Evolutionary conservation across 2,888 invertebrate species (phyloP), one percentile per base, ranked within the genome.

Genomic region (Crioceris asparagi): DNA sequence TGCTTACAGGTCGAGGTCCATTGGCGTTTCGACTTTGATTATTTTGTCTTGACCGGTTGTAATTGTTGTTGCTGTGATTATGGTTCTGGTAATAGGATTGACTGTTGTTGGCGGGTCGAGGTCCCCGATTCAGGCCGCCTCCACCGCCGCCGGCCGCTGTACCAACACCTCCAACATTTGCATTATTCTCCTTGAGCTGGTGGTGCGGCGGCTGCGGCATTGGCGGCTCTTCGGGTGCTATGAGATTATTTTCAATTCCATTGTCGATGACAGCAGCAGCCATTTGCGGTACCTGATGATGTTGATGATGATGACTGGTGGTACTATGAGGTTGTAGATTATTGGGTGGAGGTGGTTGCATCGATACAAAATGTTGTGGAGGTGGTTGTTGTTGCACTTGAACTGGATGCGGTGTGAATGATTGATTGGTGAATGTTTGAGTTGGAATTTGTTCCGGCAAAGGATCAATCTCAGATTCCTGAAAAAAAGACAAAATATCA

Each of bases 371-470:
- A 40, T 60, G 60, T 16, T 74, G 74, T 38, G 75, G 70, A 59
- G 72, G 64, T 3, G 71, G 73, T n/a, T n/a, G n/a, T n/a, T n/a
- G n/a, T n/a, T n/a, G n/a, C 48, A 72, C 71, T 12, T 70, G 71
- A 2, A 71, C 70, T 15, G 70, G 70, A 48, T 67, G 49, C 3
- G 37, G 37, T 26, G 69, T 66, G 61, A 78, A 87, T 57, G 77
- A 82, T 60, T 85, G 86, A 65, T 88, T 88, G 37, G 86, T 87
- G 63, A 83, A 88, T 29, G 86, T 87, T 65, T 86, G 85, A 17
- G 82, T 76, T 16, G 84, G 83, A 56, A 88, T 86, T 25, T 66
- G 65, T 48, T 72, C 72, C 29, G 65, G 66, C 1, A 83, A 80
- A 34, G 81, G 78, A 60, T 87, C 87, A 46, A 87, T 70, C 65